A percentile compares a stretch with the other conserved stretches of the same genome.
Conservation (phyloP, 2,113 vertebrate genomes). For the Rhynchomys soricoides region DNA sequence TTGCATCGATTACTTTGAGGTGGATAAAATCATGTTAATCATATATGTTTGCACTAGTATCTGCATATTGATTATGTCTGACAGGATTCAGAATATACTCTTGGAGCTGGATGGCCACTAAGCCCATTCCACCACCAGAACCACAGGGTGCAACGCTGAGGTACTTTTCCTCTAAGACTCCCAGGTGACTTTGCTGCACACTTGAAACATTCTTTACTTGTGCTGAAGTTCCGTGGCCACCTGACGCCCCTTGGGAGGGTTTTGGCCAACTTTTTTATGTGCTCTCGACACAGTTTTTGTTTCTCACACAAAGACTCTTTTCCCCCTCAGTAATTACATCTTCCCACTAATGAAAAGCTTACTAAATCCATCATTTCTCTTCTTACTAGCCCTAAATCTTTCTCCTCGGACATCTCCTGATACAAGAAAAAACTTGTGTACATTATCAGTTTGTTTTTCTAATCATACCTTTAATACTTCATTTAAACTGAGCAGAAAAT, state of each 20-base stretch:
- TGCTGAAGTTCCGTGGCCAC: not conserved
- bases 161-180: constrained; percentile 45
- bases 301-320: constrained; percentile 16
- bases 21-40: constrained; percentile 2
- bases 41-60: not conserved
- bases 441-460: not conserved
- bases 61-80: constrained; percentile 9
- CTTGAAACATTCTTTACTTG: not conserved
- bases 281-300: constrained; percentile 9
- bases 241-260: not conserved
- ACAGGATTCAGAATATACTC: constrained; percentile 15
- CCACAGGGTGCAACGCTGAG: not conserved
- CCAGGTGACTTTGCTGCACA: not conserved
- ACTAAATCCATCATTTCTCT: constrained; percentile 20
- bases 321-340: not conserved
- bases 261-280: constrained; percentile 3
- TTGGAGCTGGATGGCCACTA: not conserved
- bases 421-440: not conserved
- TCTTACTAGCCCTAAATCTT: constrained; percentile 22
- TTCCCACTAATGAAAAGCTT: constrained; percentile 40
- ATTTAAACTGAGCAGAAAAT: constrained; percentile 42
- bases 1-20: constrained; percentile 7
- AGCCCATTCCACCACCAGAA: not conserved
- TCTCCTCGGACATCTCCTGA: constrained; percentile 31
- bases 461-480: not conserved